Base-by-base conservation (phyloP, 2,113 vertebrate species). In the Psephotus haematonotus region DNA sequence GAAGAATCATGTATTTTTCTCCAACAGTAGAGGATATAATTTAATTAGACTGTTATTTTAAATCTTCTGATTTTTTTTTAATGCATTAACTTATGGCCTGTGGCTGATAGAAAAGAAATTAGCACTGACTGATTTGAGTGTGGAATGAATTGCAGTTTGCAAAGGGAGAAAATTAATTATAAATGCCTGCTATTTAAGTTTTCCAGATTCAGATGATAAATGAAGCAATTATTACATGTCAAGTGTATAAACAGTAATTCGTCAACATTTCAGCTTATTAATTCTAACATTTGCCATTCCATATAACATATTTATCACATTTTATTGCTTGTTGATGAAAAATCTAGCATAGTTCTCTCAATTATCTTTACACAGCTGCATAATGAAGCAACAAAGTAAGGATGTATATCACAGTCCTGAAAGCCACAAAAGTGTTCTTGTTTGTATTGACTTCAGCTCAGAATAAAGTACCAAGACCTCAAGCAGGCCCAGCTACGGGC, bases 1-100 rank as follows among this genome's bases (percentile, higher is more conserved):
- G 31, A 94, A 96, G 88, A 97, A 92, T 84, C 94, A 41, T 94
- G 87, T 95, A 59, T 96, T 97, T 97, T 97, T 97, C 96, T 96
- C 89, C 92, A 86, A 90, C 82, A 93, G 96, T 88, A 94, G 96
- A 97, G 97, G 97, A 97, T 97, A 97, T 97, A 97, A 97, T 98
- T 98, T 97, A 97, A 98, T 98, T 97, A 98, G 96, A 91, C 83
- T 95, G 90, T 96, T 97, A 97, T 96, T 97, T 95, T 97, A 96
- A 97, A 97, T 96, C 96, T 93, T 94, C 95, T 95, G 89, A 86
- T 93, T 97, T 96, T 95, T 92, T 92, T 97, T 97, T 89, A 82
- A 96, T 96, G 72, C 92, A 97, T 97, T 97, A 95, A 95, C 95
- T 97, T 95, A 97, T 94, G 96, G 97, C 97, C 97, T 93, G 88